Evolutionary conservation across 2,888 invertebrate genomes (phyloP), one percentile per base, ranked within the genome.

Genomic region (Blastobasis lacticolella): DNA sequence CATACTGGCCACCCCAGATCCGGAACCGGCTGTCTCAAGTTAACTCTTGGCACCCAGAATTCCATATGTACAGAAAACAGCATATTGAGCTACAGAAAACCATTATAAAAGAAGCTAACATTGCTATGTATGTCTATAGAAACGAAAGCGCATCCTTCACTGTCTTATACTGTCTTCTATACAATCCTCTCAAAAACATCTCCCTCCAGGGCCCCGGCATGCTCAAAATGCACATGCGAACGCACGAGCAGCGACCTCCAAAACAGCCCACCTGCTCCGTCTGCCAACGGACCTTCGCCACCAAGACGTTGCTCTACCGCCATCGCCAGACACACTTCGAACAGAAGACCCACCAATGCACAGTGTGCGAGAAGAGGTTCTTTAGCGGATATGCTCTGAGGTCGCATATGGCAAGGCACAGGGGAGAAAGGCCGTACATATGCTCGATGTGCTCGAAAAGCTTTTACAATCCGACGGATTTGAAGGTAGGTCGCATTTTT

Each of bases 181-280:
- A 23, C 23, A 23, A 23, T 23, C 23, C 23, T 23, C 23, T 3
- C 23, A 23, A 23, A 23, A 23, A 23, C 23, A 23, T 23, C 23
- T 23, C 23, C 23, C 46, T 38, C 42, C 67, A 87, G 84, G 91
- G 91, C 6, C 91, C 91, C 0, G 91, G 91, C 10, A 91, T 91
- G 91, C 68, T 91, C 40, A 90, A 90, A 61, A 91, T 91, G 91
- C 91, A 91, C 65, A 91, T 91, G 91, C 89, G 91, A 7, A 91
- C 91, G 0, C 91, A 91, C 72, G 90, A 90, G 61, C 78, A 89
- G 60, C 85, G 90, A 0, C 90, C 90, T 0, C 88, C 89, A 0
- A 90, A 89, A 61, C 88, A 89, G 57, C 91, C 91, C 0, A 89
- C 90, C 0, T 91, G 91, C 67, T 90, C 90, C 6, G 90, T 91